Conservation (phyloP, 2,797 vertebrate species). For the Enoplosus armatus region DNA sequence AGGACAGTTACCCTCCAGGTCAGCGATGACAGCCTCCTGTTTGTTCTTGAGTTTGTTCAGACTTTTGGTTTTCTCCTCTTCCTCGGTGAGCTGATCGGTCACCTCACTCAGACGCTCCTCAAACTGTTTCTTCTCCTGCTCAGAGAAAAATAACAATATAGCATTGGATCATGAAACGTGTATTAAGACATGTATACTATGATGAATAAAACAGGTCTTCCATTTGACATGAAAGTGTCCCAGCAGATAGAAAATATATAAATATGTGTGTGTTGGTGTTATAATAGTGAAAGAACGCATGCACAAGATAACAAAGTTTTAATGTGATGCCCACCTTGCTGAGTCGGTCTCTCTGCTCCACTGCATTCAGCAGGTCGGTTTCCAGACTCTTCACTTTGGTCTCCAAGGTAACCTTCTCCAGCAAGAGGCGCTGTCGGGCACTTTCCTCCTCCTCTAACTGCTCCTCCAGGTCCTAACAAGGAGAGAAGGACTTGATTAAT, state of each 20-base stretch:
- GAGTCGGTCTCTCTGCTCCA: slow-evolving; percentile 90
- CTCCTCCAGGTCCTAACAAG: slow-evolving; percentile 89
- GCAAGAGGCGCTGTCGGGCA: slow-evolving; percentile 91
- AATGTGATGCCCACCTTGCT: slow-evolving; percentile 83
- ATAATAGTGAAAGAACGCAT: neutral
- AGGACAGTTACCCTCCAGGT: slow-evolving; percentile 88
- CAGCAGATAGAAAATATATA: neutral
- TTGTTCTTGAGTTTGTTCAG: slow-evolving; percentile 93
- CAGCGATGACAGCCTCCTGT: slow-evolving; percentile 90
- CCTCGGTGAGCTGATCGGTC: slow-evolving; percentile 89
- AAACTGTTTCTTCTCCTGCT: slow-evolving; percentile 90
- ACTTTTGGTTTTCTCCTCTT: slow-evolving; percentile 94
- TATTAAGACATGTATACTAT: neutral
- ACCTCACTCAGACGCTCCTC: slow-evolving; percentile 91
- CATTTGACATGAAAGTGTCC: neutral
- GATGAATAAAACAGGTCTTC: neutral
- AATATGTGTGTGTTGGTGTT: neutral
- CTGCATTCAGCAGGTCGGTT: slow-evolving; percentile 84
- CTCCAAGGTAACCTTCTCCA: slow-evolving; percentile 92
- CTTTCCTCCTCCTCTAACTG: slow-evolving; percentile 93
- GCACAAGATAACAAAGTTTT: neutral
- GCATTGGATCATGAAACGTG: neutral
- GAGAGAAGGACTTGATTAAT: neutral
- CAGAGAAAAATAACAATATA: slow-evolving; percentile 11
- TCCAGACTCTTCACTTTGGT: slow-evolving; percentile 91